phyloP scores from a whole-genome alignment of 2,113 vertebrate species.

The Archocentrus centrarchus region DNA sequence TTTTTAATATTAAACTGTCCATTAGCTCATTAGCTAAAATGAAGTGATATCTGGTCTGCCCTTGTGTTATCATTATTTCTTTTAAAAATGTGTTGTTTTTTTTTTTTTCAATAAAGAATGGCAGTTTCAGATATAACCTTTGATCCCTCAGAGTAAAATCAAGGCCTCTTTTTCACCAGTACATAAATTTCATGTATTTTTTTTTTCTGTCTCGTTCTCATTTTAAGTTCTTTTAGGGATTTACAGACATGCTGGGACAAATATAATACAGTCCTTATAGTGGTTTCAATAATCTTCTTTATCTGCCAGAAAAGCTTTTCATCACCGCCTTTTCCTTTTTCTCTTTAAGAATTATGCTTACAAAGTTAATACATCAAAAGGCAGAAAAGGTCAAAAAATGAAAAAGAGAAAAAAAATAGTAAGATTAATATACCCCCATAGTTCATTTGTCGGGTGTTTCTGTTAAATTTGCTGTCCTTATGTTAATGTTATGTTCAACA shows the following conservation, averaged over 20 bases:
- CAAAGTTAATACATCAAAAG: constrained; percentile 91
- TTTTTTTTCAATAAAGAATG: constrained; percentile 81
- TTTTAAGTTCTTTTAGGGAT: constrained; percentile 85
- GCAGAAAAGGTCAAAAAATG: constrained; percentile 82
- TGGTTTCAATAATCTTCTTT: constrained; percentile 74
- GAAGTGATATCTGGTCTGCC: constrained; percentile 79
- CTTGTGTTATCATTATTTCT: constrained; percentile 69
- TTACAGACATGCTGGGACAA: constrained; percentile 95
- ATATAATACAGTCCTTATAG: constrained; percentile 84
- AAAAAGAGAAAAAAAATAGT: constrained; percentile 71
- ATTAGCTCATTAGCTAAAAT: constrained; percentile 69
- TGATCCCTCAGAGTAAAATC: constrained; percentile 84
- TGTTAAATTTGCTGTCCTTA: constrained; percentile 38
- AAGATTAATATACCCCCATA: constrained; percentile 67
- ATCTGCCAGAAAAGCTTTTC: constrained; percentile 77
- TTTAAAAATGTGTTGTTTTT: constrained; percentile 74
- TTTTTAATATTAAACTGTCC: constrained; percentile 73
- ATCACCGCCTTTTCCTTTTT: constrained; percentile 72
- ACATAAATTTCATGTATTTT: constrained; percentile 82
- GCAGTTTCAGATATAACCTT: constrained; percentile 85
- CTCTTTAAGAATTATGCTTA: constrained; percentile 94
- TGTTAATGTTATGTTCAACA: constrained; percentile 83
- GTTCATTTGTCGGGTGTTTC: constrained; percentile 57
- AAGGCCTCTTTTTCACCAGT: constrained; percentile 86
- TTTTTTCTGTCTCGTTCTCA: constrained; percentile 76